Evolutionary conservation across 2,888 invertebrate genomes (phyloP).

Genomic region (Megastigmus dorsalis): DNA sequence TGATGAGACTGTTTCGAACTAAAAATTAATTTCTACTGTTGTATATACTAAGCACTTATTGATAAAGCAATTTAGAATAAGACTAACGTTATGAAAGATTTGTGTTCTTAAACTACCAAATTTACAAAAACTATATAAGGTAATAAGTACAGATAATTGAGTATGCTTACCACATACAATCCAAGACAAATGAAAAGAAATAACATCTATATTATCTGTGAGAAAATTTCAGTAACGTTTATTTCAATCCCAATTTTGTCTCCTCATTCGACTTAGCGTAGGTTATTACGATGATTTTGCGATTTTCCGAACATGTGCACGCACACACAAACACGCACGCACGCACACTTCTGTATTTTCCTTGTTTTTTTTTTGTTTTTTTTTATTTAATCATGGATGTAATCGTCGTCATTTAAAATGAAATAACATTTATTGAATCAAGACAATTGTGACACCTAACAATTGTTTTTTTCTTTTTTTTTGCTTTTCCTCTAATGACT

Average conservation of each 20-base stretch:
- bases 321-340: conserved; percentile 35
- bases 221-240: conserved; percentile 55
- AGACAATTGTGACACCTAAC: conserved; percentile 73
- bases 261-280: conserved; percentile 45
- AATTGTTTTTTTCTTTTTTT: conserved; percentile 60
- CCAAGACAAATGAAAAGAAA: too few relatives aligned
- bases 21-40: too few relatives aligned
- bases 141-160: too few relatives aligned
- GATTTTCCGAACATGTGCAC: conserved; percentile 35
- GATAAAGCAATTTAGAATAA: too few relatives aligned
- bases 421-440: conserved; percentile 74
- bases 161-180: too few relatives aligned
- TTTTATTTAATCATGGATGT: conserved; percentile 15
- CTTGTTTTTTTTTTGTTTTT: conserved; percentile 23
- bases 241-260: conserved; percentile 51
- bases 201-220: conserved; percentile 23
- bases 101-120: too few relatives aligned
- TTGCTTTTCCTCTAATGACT: conserved; percentile 65
- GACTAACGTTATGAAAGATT: too few relatives aligned
- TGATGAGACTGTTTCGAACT: too few relatives aligned
- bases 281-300: conserved; percentile 50
- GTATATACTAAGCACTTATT: too few relatives aligned
- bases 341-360: conserved; percentile 26
- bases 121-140: too few relatives aligned
- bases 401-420: conserved; percentile 65